These are phyloP conservation scores for Drosophila kuntzei DNA, from an alignment of 2,888 invertebrate genomes.

Conservation along the genomic window DNA sequence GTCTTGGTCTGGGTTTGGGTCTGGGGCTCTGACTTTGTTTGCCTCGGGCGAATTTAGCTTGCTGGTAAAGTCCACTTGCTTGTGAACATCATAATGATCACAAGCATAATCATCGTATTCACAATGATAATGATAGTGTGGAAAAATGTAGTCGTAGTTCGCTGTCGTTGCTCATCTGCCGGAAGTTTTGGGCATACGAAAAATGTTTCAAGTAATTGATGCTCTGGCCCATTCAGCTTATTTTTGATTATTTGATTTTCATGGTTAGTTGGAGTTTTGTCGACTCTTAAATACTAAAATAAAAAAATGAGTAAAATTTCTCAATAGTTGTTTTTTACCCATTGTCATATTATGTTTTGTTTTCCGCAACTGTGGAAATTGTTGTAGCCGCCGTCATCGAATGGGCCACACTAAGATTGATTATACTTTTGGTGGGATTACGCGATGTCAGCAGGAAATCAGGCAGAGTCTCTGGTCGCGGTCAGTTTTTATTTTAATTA, in stretches of 20 bases:
- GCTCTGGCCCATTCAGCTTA: conserved; percentile 34
- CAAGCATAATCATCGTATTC: conserved; percentile 30
- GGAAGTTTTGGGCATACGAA: conserved; percentile 53
- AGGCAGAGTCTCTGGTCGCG: neutral
- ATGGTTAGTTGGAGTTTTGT: conserved; percentile 59
- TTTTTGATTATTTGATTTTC: conserved; percentile 67
- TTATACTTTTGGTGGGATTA: conserved; percentile 17
- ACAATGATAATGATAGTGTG: conserved; percentile 29
- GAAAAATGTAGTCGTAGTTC: conserved; percentile 27
- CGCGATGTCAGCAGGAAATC: conserved; percentile 20
- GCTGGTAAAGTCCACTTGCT: conserved; percentile 32
- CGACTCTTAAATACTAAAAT: neutral
- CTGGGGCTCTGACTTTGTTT: neutral
- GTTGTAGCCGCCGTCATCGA: neutral
- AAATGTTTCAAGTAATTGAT: conserved; percentile 54
- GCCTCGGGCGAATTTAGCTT: neutral
- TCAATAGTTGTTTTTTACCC: neutral
- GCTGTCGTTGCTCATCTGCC: conserved; percentile 53
- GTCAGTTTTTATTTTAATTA: conserved; percentile 17
- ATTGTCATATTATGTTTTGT: conserved; percentile 13
- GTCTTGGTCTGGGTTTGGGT: neutral
- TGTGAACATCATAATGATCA: conserved; percentile 29
- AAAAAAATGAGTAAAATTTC: conserved; percentile 7
- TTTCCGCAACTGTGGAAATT: conserved; percentile 30
- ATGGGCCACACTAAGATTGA: conserved; percentile 18